A percentile compares a stretch with the other conserved stretches of the same genome.
Evolutionary conservation across 2,113 vertebrate species (phyloP).

Genomic region (Australoheros scitulus): DNA sequence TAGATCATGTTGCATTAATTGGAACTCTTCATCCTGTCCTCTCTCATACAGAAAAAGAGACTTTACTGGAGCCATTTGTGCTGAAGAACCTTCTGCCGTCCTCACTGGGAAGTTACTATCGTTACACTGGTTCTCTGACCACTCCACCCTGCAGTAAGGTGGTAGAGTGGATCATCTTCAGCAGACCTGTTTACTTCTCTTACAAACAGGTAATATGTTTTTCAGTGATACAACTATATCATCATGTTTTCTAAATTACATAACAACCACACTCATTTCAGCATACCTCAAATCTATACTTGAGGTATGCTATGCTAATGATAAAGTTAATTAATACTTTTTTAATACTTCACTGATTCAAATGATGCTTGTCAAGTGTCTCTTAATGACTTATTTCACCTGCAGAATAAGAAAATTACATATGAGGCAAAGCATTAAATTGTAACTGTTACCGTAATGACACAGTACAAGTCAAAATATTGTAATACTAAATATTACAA

Average conservation of each 20-base stretch:
- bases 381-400: too few relatives aligned
- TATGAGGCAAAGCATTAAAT: too few relatives aligned
- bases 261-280: too few relatives aligned
- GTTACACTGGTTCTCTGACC: constrained; percentile 93
- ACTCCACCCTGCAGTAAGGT: constrained; percentile 95
- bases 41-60: constrained; percentile 90
- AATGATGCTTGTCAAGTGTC: too few relatives aligned
- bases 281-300: too few relatives aligned
- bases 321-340: too few relatives aligned
- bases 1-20: constrained; percentile 34
- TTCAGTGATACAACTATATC: background rate
- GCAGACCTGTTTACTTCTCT: constrained; percentile 89
- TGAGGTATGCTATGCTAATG: too few relatives aligned
- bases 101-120: constrained; percentile 91
- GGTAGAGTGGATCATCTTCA: constrained; percentile 96
- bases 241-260: background rate
- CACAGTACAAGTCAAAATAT: too few relatives aligned
- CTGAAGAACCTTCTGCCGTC: constrained; percentile 90
- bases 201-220: constrained; percentile 88
- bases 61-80: constrained; percentile 94
- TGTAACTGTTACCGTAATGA: too few relatives aligned
- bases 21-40: constrained; percentile 21
- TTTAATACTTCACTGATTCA: too few relatives aligned
- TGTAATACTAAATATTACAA: too few relatives aligned
- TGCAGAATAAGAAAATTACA: too few relatives aligned